These are phyloP conservation scores for Polyploca ridens DNA, from an alignment of 2,888 invertebrate genomes.

Conservation along the genomic window DNA sequence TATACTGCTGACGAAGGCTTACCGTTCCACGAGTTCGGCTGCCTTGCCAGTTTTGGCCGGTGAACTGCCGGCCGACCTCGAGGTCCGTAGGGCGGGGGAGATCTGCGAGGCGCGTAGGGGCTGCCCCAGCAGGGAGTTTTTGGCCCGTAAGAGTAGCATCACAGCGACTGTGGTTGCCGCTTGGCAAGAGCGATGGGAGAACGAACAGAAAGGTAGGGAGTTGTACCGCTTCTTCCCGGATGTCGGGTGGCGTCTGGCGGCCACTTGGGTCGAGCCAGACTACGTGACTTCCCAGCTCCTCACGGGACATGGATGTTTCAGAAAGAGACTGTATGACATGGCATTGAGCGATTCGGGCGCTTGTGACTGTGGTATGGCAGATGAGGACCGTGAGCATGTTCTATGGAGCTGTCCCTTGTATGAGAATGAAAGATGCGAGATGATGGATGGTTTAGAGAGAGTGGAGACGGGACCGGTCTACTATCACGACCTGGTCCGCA, in stretches of 20 bases:
- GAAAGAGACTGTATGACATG: constrained; percentile 12
- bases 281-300: constrained; percentile 25
- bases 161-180: neutral
- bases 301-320: constrained; percentile 24
- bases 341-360: neutral
- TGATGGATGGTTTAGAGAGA: constrained; percentile 13
- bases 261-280: constrained; percentile 28
- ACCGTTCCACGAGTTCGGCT: too few relatives aligned
- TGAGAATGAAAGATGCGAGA: neutral
- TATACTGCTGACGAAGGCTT: too few relatives aligned
- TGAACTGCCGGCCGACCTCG: too few relatives aligned
- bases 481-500: too few relatives aligned
- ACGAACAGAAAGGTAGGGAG: neutral
- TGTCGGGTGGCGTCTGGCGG: constrained; percentile 19
- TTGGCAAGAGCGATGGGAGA: constrained; percentile 7
- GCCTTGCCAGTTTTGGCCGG: too few relatives aligned
- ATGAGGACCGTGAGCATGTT: constrained; percentile 12
- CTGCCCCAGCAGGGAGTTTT: constrained; percentile 1
- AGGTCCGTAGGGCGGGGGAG: too few relatives aligned
- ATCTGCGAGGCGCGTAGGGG: neutral
- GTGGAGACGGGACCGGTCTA: too few relatives aligned
- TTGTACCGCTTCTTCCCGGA: constrained; percentile 21
- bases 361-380: constrained; percentile 2
- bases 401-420: constrained; percentile 15
- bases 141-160: neutral